These are phyloP conservation scores for Microctenopoma lineatum DNA, from an alignment of 2,797 vertebrate genomes.

Conservation along the genomic window DNA sequence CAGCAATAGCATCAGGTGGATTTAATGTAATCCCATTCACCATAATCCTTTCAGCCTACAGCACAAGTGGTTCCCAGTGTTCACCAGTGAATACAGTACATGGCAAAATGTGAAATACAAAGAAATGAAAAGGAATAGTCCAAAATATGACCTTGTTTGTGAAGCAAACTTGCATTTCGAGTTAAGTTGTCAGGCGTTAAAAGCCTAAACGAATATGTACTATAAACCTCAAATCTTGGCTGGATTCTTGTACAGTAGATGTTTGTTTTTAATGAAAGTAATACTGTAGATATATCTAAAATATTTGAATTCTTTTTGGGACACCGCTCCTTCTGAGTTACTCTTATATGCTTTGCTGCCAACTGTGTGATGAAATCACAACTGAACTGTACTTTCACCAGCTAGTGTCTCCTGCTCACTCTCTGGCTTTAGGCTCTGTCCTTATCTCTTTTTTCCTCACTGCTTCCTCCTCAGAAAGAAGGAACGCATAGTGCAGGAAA, in stretches of 20 bases:
- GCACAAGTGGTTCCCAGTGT: background rate
- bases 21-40: slow-evolving; percentile 61
- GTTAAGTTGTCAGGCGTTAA: background rate
- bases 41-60: slow-evolving; percentile 46
- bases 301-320: slow-evolving; percentile 4
- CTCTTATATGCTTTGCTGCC: slow-evolving; percentile 18
- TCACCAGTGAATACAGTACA: background rate
- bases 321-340: background rate
- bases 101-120: slow-evolving; percentile 5
- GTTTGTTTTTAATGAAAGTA: background rate
- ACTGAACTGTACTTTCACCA: slow-evolving; percentile 39
- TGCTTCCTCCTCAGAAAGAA: slow-evolving; percentile 49
- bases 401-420: slow-evolving; percentile 41
- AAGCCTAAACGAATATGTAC: background rate
- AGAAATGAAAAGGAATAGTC: background rate
- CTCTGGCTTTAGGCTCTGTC: slow-evolving; percentile 24
- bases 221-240: background rate
- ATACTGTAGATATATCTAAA: background rate
- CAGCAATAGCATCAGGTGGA: slow-evolving; percentile 37
- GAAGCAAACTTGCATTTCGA: slow-evolving; percentile 1
- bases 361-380: slow-evolving; percentile 54
- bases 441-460: slow-evolving; percentile 29
- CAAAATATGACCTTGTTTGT: background rate
- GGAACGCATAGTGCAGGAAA: slow-evolving; percentile 30
- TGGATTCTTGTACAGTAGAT: background rate